phyloP scores from a whole-genome alignment of 2,113 vertebrate genomes.

The Seriola dumerili region DNA sequence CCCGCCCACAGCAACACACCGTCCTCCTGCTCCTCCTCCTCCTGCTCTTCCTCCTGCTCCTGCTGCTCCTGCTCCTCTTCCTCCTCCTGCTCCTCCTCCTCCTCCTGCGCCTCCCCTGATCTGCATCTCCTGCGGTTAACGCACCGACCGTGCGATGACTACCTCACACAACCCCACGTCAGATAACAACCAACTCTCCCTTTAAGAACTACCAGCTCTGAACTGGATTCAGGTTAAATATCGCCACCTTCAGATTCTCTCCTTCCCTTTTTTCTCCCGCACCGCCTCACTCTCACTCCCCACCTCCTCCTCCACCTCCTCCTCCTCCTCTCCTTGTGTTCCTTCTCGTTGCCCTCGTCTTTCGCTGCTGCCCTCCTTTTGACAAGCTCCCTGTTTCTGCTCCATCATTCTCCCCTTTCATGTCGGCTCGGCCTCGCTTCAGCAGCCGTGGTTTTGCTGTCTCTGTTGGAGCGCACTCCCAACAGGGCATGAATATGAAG shows the following conservation, averaged over 20 bases:
- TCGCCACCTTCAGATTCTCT: conserved; percentile 47
- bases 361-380: conserved; percentile 61
- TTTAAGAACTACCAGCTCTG: conserved; percentile 23
- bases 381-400: conserved; percentile 76
- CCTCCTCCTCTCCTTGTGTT: conserved; percentile 34
- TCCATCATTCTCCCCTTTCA: conserved; percentile 65
- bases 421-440: conserved; percentile 64
- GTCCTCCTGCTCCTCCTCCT: too few species aligned
- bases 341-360: conserved; percentile 59
- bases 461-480: conserved; percentile 60
- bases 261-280: background rate
- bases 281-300: conserved; percentile 8
- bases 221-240: conserved; percentile 54
- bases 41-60: too few species aligned
- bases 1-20: too few species aligned
- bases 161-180: too few species aligned
- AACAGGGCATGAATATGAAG: conserved; percentile 74
- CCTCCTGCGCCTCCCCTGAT: too few species aligned
- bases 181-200: too few species aligned
- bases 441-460: conserved; percentile 46
- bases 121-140: too few species aligned
- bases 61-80: too few species aligned
- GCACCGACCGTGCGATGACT: too few species aligned
- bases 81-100: too few species aligned
- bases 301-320: background rate